These are phyloP conservation scores for Calameuta pallipes DNA, from an alignment of 2,888 invertebrate species.

Conservation along the genomic window DNA sequence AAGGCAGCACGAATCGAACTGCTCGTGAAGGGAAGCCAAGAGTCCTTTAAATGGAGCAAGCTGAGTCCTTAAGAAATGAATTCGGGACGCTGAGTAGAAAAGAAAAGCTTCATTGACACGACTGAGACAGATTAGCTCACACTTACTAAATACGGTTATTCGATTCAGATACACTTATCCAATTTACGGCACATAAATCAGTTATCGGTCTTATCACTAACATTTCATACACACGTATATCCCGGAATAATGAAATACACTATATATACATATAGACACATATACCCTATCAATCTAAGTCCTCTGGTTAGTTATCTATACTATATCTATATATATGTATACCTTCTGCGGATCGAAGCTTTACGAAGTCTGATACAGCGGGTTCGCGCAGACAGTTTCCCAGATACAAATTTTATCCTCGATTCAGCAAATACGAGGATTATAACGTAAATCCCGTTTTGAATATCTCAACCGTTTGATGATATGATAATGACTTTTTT, in stretches of 20 bases:
- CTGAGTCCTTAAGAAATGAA: background rate
- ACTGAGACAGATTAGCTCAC: background rate
- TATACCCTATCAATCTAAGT: background rate
- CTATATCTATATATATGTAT: background rate
- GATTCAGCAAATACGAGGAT: background rate
- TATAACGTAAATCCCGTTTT: background rate
- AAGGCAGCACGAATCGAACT: background rate
- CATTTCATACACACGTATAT: too few species aligned
- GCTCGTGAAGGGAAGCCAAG: background rate
- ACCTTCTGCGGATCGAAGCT: background rate
- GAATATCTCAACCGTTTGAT: background rate
- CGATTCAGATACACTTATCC: background rate
- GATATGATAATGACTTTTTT: background rate
- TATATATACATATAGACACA: too few species aligned
- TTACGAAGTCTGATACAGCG: background rate
- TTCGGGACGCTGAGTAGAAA: background rate
- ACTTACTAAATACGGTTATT: background rate
- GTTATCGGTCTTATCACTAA: too few species aligned
- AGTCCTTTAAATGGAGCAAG: background rate
- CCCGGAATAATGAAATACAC: too few species aligned
- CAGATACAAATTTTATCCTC: background rate
- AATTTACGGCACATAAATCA: background rate
- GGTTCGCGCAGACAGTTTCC: background rate
- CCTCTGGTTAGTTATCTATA: background rate
- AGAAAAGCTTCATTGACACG: background rate